phyloP scores from a whole-genome alignment of 2,113 vertebrate species.

The Redunca redunca region DNA sequence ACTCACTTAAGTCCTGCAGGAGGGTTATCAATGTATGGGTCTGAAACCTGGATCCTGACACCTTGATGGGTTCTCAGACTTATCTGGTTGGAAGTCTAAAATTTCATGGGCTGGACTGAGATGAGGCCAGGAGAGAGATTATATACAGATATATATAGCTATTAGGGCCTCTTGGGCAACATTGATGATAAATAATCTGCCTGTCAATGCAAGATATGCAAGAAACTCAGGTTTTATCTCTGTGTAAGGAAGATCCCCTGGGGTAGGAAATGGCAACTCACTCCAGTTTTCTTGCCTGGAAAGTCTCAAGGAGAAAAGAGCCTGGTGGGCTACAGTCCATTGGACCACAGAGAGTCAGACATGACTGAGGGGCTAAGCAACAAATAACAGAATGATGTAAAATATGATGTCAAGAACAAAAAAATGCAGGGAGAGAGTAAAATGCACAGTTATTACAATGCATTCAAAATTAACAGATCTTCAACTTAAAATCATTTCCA shows the following conservation, averaged over 20 bases:
- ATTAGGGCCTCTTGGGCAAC: neutral
- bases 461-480: neutral
- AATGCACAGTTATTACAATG: neutral
- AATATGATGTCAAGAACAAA: neutral
- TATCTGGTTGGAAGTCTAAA: neutral
- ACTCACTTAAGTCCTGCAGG: neutral
- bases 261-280: neutral
- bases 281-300: neutral
- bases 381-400: neutral
- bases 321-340: neutral
- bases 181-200: neutral
- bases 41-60: neutral
- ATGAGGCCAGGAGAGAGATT: too few species aligned
- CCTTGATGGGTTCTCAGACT: neutral
- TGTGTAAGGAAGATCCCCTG: neutral
- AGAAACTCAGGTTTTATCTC: neutral
- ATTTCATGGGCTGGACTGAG: neutral
- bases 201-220: neutral
- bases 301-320: neutral
- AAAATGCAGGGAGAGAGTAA: neutral
- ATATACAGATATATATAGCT: neutral
- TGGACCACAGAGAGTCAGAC: neutral
- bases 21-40: neutral
- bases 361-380: neutral
- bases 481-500: neutral